Evolutionary conservation across 2,888 invertebrate species (phyloP).

Genomic region (Lithodes maja): DNA sequence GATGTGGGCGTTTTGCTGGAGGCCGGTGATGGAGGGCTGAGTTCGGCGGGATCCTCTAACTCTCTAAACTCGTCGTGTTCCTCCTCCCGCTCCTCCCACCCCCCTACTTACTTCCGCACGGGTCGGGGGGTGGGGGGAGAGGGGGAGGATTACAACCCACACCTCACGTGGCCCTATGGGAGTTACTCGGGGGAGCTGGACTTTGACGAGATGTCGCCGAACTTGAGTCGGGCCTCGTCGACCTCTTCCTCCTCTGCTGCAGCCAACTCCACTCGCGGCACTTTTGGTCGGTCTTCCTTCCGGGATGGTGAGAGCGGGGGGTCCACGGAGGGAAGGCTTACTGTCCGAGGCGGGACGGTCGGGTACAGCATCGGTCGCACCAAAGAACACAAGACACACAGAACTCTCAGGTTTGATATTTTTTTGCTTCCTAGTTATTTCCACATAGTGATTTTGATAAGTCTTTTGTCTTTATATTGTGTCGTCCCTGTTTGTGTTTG

Average conservation of each 20-base stretch:
- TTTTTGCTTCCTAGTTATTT: too few species aligned
- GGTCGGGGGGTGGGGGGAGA: conserved; percentile 33
- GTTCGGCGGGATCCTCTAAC: conserved; percentile 58
- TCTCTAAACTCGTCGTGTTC: conserved; percentile 60
- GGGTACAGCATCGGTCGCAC: conserved; percentile 5
- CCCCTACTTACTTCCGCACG: conserved; percentile 51
- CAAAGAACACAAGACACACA: conserved; percentile 26
- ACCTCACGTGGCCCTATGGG: conserved; percentile 60
- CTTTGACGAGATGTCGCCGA: conserved; percentile 55
- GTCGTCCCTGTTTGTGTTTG: too few species aligned
- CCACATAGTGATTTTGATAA: too few species aligned
- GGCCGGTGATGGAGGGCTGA: conserved; percentile 48
- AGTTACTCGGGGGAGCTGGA: conserved; percentile 49
- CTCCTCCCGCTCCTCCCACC: conserved; percentile 52
- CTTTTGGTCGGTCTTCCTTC: conserved; percentile 30
- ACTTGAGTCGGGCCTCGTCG: conserved; percentile 50
- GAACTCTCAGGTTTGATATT: too few species aligned
- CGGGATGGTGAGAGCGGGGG: conserved; percentile 35
- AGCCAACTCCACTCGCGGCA: conserved; percentile 20
- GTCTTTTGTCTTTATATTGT: too few species aligned
- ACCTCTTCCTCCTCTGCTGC: conserved; percentile 37
- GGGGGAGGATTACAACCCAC: conserved; percentile 7
- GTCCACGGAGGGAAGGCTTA: conserved; percentile 40
- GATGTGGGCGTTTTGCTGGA: conserved; percentile 49
- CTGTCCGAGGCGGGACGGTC: conserved; percentile 27